These are phyloP conservation scores for Catagonus wagneri DNA, from an alignment of 2,113 vertebrate species.

Conservation along the genomic window DNA sequence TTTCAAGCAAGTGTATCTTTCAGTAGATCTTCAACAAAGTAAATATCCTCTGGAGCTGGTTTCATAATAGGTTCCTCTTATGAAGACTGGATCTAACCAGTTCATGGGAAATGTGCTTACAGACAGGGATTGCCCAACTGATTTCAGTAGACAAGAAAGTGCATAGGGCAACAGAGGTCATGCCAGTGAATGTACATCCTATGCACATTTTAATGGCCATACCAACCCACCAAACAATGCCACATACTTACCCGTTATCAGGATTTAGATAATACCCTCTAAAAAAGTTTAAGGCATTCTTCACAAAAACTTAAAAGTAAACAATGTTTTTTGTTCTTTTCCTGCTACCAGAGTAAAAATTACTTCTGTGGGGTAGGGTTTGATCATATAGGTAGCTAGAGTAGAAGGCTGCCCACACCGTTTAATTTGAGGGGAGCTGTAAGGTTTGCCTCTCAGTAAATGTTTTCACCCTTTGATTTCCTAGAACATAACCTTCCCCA, in stretches of 20 bases:
- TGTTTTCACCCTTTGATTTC: conserved; percentile 45
- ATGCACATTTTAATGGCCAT: conserved; percentile 40
- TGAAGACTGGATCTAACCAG: conserved; percentile 74
- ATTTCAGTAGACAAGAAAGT: conserved; percentile 70
- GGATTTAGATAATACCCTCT: conserved; percentile 35
- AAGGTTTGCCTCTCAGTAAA: conserved; percentile 45
- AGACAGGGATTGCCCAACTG: conserved; percentile 76
- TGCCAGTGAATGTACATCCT: not conserved
- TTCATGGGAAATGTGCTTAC: conserved; percentile 75
- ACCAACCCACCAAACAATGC: conserved; percentile 27
- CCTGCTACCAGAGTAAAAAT: conserved; percentile 39
- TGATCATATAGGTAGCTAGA: not conserved
- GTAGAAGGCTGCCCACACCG: conserved; percentile 28
- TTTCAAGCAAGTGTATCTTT: conserved; percentile 66
- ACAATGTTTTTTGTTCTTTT: conserved; percentile 62
- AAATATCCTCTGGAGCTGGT: conserved; percentile 68
- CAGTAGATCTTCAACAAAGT: conserved; percentile 64
- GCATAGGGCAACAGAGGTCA: conserved; percentile 44
- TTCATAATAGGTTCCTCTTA: conserved; percentile 81
- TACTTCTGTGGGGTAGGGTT: not conserved
- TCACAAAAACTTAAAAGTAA: conserved; percentile 60
- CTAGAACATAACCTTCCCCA: not conserved
- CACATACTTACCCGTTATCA: conserved; percentile 21
- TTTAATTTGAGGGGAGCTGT: conserved; percentile 10
- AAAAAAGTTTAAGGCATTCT: conserved; percentile 58